Evolutionary conservation across 2,113 vertebrate species (phyloP).

Genomic region (Sminthopsis crassicaudata): DNA sequence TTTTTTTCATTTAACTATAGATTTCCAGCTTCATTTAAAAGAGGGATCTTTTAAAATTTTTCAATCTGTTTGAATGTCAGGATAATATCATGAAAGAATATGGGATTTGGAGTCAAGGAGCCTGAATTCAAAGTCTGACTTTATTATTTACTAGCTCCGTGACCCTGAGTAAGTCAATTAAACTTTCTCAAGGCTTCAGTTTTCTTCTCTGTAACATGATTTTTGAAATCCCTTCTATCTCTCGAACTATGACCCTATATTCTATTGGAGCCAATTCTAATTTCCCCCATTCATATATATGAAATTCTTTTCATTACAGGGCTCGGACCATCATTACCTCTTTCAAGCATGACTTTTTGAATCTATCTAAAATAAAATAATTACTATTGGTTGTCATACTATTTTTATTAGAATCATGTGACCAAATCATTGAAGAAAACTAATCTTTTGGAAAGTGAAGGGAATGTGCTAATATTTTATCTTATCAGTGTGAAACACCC

Average conservation of each 20-base stretch:
- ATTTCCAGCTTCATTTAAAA: constrained; percentile 30
- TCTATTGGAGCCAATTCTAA: constrained; percentile 19
- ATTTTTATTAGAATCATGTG: constrained; percentile 11
- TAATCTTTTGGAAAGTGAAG: constrained; percentile 31
- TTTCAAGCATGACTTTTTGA: not conserved
- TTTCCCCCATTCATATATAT: constrained; percentile 6
- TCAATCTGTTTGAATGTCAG: constrained; percentile 3
- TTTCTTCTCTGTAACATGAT: not conserved
- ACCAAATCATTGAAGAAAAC: constrained; percentile 17
- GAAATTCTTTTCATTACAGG: constrained; percentile 26
- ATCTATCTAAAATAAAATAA: constrained; percentile 7
- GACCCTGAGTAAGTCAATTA: not conserved
- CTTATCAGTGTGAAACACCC: constrained; percentile 37
- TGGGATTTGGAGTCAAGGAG: not conserved
- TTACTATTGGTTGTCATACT: not conserved
- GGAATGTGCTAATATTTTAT: not conserved
- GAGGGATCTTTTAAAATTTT: not conserved
- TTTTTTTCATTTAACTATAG: not conserved
- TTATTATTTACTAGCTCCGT: not conserved
- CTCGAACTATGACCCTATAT: not conserved
- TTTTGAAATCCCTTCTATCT: not conserved
- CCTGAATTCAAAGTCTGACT: not conserved
- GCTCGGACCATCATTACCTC: constrained; percentile 32
- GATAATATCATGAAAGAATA: not conserved
- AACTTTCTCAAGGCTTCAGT: not conserved